Evolutionary conservation across 2,113 vertebrate species (phyloP).

Genomic region (Tupaia tana): DNA sequence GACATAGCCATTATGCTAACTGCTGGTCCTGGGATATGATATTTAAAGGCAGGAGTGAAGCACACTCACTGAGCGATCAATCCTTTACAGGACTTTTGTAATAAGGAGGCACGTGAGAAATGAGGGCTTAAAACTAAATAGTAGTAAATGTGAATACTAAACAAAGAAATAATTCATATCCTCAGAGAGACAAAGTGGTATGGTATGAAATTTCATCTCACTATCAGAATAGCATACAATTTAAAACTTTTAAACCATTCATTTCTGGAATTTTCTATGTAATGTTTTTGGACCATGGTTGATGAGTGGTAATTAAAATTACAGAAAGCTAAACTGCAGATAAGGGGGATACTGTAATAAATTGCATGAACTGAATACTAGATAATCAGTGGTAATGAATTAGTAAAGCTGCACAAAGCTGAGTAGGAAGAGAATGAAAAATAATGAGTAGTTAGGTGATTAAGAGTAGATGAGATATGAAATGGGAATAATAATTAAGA

Average conservation of each 20-base stretch:
- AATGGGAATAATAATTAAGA: neutral
- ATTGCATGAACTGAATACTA: neutral
- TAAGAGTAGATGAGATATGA: neutral
- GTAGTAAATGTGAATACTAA: neutral
- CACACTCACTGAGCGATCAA: neutral
- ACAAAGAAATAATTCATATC: no score
- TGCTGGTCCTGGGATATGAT: neutral
- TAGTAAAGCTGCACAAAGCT: neutral
- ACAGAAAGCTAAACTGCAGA: no score
- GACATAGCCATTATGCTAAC: no score
- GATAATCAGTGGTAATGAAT: neutral
- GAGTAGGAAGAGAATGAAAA: neutral
- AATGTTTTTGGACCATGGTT: no score
- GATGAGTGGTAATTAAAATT: no score
- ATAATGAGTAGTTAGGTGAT: neutral
- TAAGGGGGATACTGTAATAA: no score
- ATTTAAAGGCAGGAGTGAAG: neutral
- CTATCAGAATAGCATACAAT: no score
- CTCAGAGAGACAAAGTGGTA: no score
- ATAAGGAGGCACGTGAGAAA: conserved; percentile 17
- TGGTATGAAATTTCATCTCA: no score
- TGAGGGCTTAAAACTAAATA: neutral
- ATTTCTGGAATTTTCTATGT: no score
- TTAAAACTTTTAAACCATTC: no score
- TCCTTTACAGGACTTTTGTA: neutral